A percentile compares a stretch with the other conserved stretches of the same genome.
These are phyloP conservation scores for Apeltes quadracus DNA, from an alignment of 2,113 vertebrate species.

Conservation along the genomic window DNA sequence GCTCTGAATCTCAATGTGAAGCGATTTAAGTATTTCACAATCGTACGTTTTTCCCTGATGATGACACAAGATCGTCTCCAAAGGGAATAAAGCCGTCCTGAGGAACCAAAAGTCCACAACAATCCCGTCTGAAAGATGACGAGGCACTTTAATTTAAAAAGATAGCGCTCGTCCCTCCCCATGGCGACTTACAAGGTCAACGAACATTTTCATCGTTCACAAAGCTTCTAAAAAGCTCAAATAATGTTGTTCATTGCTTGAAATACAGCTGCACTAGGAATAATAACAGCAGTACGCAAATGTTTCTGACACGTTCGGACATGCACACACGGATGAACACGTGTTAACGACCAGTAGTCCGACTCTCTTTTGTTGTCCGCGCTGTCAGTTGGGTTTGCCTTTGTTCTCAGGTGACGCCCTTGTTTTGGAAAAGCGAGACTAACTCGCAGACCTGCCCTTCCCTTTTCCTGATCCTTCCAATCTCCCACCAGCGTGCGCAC, in stretches of 20 bases:
- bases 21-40: too few relatives aligned
- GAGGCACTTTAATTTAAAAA: not conserved
- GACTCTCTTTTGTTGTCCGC: slow-evolving; percentile 25
- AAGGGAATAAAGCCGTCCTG: not conserved
- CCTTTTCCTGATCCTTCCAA: slow-evolving; percentile 31
- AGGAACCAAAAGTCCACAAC: not conserved
- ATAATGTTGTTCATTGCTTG: not conserved
- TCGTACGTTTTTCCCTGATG: not conserved
- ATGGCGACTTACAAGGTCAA: not conserved
- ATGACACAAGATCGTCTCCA: not conserved
- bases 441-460: slow-evolving; percentile 32
- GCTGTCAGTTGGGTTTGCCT: slow-evolving; percentile 53
- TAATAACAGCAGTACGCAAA: not conserved
- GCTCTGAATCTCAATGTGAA: too few relatives aligned
- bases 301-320: not conserved
- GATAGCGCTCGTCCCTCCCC: too few relatives aligned
- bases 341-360: not conserved
- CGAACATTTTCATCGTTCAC: not conserved
- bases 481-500: slow-evolving; percentile 50
- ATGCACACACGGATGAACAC: not conserved
- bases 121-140: not conserved
- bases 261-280: not conserved
- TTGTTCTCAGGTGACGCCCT: slow-evolving; percentile 60
- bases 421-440: slow-evolving; percentile 62
- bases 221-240: not conserved